Evolutionary conservation across 2,797 vertebrate genomes (phyloP), one percentile per base, ranked within the genome.

Genomic region (Menidia menidia): DNA sequence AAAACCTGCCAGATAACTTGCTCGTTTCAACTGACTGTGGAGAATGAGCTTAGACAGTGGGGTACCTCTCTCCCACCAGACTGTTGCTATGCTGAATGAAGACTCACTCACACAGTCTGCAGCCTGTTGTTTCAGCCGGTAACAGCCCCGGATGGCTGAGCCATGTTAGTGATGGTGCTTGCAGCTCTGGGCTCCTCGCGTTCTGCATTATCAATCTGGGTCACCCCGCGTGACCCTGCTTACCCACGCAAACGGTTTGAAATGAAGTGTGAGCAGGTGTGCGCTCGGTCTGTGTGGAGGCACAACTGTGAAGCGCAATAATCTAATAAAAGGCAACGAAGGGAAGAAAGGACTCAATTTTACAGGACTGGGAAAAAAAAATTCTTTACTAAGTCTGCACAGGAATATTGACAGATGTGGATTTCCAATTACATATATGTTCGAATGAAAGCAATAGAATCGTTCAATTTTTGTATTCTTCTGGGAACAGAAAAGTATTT

Each of bases 21-120:
- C 68, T 75, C 76, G 61, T 84, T 80, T 84, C 83, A 89, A 82
- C 85, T 87, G 74, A 78, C 79, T 78, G 69, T 87, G 82, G 87
- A 82, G 66, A 85, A 88, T 86, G 73, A 76, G 81, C 65, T 88
- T 68, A 83, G 82, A 74, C 74, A 72, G 61, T 18, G 30, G 42
- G 68, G 64, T 31, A 71, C 61, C 65, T 63, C 0, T 57, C 84
- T 83, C 73, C 58, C 70, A 70, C 81, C 69, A 57, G 56, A 65
- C 70, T 78, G 82, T 78, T 83, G 89, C 83, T 81, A 71, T 72
- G 87, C 71, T 73, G 78, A 76, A 77, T 71, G 25, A 62, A 80
- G 71, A 82, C 85, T 85, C 60, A 63, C 71, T 70, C 64, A 65
- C 81, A 69, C 39, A 61, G 64, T 60, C 84, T 0, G 56, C 33